phyloP scores from a whole-genome alignment of 2,888 invertebrate species.

The Perithous albicinctus region DNA sequence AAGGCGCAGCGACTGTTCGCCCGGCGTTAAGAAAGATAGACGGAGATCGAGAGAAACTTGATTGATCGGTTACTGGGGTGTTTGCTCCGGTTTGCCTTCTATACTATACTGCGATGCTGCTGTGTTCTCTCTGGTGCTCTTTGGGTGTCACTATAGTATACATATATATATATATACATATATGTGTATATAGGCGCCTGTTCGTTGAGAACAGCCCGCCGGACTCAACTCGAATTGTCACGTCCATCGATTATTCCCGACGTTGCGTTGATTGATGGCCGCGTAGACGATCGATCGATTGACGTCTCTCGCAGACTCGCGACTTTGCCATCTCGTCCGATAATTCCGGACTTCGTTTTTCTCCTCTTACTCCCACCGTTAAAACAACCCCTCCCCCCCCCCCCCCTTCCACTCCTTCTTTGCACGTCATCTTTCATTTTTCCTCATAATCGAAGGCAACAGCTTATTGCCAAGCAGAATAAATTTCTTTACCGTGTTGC shows the following conservation, averaged over 20 bases:
- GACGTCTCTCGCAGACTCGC: slow-evolving; percentile 69
- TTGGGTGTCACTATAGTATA: no score
- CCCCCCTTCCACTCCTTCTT: slow-evolving; percentile 1
- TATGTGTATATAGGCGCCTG: slow-evolving; percentile 35
- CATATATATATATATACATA: no score
- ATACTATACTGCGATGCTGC: slow-evolving; percentile 62
- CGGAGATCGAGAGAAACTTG: slow-evolving; percentile 77
- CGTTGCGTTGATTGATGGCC: slow-evolving; percentile 82
- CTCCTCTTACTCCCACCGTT: not conserved
- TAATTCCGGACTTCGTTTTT: slow-evolving; percentile 27
- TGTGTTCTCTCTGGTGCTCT: slow-evolving; percentile 23
- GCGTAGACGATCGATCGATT: slow-evolving; percentile 78
- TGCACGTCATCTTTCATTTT: slow-evolving; percentile 15
- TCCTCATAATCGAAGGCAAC: not conserved
- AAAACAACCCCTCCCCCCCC: not conserved
- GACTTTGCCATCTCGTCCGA: slow-evolving; percentile 62
- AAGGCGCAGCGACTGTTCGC: slow-evolving; percentile 57
- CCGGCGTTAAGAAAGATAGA: slow-evolving; percentile 72
- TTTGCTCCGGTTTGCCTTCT: slow-evolving; percentile 83
- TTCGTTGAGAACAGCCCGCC: slow-evolving; percentile 72
- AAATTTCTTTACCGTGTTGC: not conserved
- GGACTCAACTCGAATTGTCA: slow-evolving; percentile 82
- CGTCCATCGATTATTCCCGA: slow-evolving; percentile 84
- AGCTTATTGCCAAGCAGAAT: slow-evolving; percentile 8
- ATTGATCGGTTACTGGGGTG: slow-evolving; percentile 82